These are phyloP conservation scores for Cromileptes altivelis DNA, from an alignment of 2,113 vertebrate species.

Conservation along the genomic window DNA sequence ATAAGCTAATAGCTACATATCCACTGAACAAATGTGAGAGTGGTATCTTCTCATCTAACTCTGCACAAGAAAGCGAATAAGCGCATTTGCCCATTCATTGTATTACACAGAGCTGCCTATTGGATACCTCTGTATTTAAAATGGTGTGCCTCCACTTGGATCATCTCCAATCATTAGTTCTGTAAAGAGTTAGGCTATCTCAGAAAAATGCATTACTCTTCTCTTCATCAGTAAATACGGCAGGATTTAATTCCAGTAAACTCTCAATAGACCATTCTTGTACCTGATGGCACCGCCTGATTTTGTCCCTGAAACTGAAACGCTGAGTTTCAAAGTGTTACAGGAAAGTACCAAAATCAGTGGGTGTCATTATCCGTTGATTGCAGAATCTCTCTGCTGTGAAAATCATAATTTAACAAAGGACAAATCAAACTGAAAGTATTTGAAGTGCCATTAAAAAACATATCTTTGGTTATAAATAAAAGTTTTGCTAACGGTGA, in stretches of 20 bases:
- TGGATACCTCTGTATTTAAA: not conserved
- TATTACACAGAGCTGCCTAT: not conserved
- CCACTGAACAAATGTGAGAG: not conserved
- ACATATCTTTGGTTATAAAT: not conserved
- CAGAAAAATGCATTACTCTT: not conserved
- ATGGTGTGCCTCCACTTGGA: not conserved
- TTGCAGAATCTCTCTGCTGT: not conserved
- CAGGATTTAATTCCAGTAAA: not conserved
- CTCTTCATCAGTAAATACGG: not conserved
- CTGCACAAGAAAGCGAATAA: not conserved
- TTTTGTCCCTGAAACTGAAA: not conserved
- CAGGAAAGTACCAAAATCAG: not conserved
- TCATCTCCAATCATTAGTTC: not conserved
- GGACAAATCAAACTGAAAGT: not conserved
- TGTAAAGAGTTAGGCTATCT: not conserved
- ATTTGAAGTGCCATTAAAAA: not conserved
- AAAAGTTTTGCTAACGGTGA: not conserved
- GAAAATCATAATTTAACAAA: constrained; percentile 5
- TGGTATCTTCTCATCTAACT: not conserved
- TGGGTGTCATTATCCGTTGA: not conserved
- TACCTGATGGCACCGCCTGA: not conserved
- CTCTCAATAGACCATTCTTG: not conserved
- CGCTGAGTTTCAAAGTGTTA: not conserved
- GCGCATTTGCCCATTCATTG: too few relatives aligned
- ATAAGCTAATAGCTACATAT: not conserved